Conservation (phyloP, 2,113 vertebrate genomes). For the Dicerorhinus sumatrensis region DNA sequence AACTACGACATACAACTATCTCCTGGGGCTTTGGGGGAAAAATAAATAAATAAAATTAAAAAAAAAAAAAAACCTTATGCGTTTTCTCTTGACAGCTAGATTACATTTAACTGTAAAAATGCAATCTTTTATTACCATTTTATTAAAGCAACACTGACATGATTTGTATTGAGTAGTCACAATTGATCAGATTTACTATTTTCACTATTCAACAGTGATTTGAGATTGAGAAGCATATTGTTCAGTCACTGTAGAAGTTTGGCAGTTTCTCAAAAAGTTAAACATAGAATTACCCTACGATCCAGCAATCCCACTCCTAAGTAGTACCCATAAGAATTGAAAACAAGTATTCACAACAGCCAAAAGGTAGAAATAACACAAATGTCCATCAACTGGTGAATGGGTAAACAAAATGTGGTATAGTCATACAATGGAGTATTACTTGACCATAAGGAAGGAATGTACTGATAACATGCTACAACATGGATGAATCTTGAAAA, state of each 20-base stretch:
- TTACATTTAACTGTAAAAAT: not conserved
- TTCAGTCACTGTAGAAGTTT: not conserved
- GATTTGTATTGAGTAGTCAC: not conserved
- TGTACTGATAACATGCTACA: not conserved
- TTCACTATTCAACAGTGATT: not conserved
- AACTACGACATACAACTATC: no score
- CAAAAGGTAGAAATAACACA: not conserved
- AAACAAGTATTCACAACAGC: not conserved
- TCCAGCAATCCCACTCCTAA: not conserved
- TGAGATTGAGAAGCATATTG: slow-evolving; percentile 3
- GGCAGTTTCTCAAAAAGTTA: not conserved
- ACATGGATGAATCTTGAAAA: not conserved
- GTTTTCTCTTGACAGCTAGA: not conserved
- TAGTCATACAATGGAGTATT: not conserved
- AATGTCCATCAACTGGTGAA: not conserved
- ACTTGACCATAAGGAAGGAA: not conserved
- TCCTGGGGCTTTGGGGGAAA: no score
- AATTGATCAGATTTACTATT: not conserved
- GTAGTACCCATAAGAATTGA: not conserved
- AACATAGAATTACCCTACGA: not conserved
- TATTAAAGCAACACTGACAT: not conserved
- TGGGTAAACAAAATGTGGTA: not conserved
- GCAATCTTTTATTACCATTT: not conserved
- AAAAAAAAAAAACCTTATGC: not conserved
- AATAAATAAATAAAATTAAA: no score